A percentile compares a stretch with the other conserved stretches of the same genome.
These are phyloP conservation scores for Schizopygopsis pylzovi DNA, from an alignment of 2,797 vertebrate species.

Conservation along the genomic window DNA sequence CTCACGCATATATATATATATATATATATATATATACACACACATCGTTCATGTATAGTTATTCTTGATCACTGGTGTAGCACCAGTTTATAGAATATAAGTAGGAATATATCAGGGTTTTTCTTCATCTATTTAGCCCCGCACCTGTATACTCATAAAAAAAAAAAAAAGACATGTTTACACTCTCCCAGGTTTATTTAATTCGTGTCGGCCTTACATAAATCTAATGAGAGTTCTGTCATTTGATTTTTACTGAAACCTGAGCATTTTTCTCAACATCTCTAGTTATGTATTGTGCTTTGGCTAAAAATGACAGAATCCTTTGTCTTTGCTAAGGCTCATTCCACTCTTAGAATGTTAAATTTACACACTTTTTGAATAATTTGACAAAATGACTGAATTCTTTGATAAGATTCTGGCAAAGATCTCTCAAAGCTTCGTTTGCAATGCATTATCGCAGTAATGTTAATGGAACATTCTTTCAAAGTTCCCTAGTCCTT, in stretches of 20 bases:
- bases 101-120: background rate
- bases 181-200: background rate
- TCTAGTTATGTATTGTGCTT: background rate
- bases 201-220: background rate
- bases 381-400: background rate
- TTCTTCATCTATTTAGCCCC: background rate
- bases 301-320: background rate
- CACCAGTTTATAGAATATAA: background rate
- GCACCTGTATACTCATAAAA: background rate
- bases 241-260: background rate
- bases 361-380: background rate
- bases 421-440: background rate
- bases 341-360: background rate
- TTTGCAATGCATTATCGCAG: background rate
- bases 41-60: background rate
- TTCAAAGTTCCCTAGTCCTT: background rate
- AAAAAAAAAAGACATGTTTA: too few species aligned
- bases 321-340: background rate
- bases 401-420: background rate
- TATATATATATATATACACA: background rate
- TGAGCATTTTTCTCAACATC: background rate
- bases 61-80: background rate
- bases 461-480: background rate
- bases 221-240: background rate
- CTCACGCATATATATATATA: background rate